Percentiles rank a stretch among this genome's conserved stretches.
These are phyloP conservation scores for Oegoconia quadripuncta DNA, from an alignment of 2,888 invertebrate species.

Conservation along the genomic window DNA sequence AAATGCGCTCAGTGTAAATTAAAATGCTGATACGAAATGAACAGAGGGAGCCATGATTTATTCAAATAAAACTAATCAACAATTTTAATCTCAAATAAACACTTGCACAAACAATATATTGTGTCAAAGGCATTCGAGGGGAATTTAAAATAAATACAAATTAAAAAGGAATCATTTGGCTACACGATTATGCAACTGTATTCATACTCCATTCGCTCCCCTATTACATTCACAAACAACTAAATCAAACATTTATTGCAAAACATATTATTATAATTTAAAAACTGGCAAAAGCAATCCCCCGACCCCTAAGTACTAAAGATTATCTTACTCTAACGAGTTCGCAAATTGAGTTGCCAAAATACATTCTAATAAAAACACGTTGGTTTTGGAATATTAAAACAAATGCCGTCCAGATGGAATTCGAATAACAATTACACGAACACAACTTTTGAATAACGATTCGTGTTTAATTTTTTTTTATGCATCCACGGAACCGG, in stretches of 20 bases:
- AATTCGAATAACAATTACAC: no score
- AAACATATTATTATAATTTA: constrained; percentile 34
- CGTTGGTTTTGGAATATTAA: no score
- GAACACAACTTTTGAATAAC: no score
- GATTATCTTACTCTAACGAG: constrained; percentile 43
- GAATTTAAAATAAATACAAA: constrained; percentile 24
- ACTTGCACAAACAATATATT: constrained; percentile 23
- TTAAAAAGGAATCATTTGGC: constrained; percentile 42
- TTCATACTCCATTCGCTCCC: constrained; percentile 24
- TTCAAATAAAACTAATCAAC: constrained; percentile 61
- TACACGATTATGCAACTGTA: constrained; percentile 43
- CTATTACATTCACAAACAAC: constrained; percentile 29
- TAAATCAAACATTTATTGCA: constrained; percentile 47
- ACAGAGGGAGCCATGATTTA: constrained; percentile 28
- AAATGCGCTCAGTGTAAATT: constrained; percentile 46
- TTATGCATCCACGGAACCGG: no score
- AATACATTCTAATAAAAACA: no score
- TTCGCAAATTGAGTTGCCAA: constrained; percentile 10
- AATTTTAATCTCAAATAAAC: constrained; percentile 30
- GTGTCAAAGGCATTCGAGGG: background rate
- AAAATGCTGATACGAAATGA: constrained; percentile 34
- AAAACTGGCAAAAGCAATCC: constrained; percentile 45
- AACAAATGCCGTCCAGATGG: no score
- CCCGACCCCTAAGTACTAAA: constrained; percentile 66
- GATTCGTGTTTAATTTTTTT: no score